Evolutionary conservation across 1,140 invertebrate genomes (phyloP).

Genomic region (Linepithema humile): DNA sequence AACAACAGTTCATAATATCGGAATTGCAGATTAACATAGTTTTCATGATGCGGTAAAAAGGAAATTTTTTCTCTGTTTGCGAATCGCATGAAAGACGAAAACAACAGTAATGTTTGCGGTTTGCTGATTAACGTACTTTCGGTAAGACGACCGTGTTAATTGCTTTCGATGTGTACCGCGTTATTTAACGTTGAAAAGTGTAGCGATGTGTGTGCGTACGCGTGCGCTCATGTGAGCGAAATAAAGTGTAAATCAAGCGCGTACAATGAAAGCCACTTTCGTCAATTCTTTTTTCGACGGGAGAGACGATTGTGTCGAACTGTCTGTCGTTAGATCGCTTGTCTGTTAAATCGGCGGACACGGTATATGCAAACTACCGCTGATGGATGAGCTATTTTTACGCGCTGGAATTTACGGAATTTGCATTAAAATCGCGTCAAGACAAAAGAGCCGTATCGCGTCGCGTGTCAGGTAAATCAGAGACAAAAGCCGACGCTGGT

Average conservation of each 20-base stretch:
- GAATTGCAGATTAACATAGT: not conserved
- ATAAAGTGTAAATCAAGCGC: slow-evolving; percentile 53
- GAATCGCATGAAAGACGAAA: not conserved
- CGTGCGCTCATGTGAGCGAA: not conserved
- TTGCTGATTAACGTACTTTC: slow-evolving; percentile 22
- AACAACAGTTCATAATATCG: not conserved
- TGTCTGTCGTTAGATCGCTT: slow-evolving; percentile 10
- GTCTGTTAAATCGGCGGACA: slow-evolving; percentile 19
- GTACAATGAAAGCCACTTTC: slow-evolving; percentile 40
- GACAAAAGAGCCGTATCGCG: slow-evolving; percentile 45
- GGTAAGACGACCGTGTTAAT: slow-evolving; percentile 56
- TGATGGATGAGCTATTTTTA: slow-evolving; percentile 36
- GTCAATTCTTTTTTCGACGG: slow-evolving; percentile 6
- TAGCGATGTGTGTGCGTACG: slow-evolving; percentile 5
- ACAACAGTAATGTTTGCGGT: not conserved
- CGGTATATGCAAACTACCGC: slow-evolving; percentile 57
- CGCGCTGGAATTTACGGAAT: slow-evolving; percentile 45
- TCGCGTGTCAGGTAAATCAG: slow-evolving; percentile 15
- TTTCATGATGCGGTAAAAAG: not conserved
- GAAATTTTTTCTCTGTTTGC: not conserved
- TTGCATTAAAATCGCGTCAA: slow-evolving; percentile 48
- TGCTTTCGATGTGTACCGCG: slow-evolving; percentile 16
- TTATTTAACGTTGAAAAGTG: slow-evolving; percentile 58
- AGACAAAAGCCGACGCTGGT: slow-evolving; percentile 8
- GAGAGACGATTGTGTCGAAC: not conserved